These are phyloP conservation scores for Pelodiscus sinensis DNA, from an alignment of 2,113 vertebrate species.

Conservation along the genomic window DNA sequence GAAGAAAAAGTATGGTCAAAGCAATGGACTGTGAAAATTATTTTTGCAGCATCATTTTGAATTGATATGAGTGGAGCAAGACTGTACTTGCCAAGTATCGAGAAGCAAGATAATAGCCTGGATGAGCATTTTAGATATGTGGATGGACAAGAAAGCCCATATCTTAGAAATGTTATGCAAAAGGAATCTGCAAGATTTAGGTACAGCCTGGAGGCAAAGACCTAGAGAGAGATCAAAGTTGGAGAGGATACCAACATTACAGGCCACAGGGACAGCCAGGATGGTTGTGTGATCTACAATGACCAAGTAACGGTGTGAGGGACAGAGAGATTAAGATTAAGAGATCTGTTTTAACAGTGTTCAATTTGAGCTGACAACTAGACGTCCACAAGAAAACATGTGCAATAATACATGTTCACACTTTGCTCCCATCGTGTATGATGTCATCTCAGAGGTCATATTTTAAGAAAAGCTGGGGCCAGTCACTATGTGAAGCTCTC, in stretches of 20 bases:
- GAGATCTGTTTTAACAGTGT: background rate
- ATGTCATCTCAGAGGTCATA: background rate
- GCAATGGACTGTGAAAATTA: background rate
- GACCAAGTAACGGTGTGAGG: too few species aligned
- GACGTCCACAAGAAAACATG: background rate
- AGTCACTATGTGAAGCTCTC: background rate
- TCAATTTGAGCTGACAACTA: background rate
- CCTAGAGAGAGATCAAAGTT: background rate
- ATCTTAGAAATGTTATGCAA: background rate
- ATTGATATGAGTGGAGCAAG: background rate
- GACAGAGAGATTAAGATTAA: background rate
- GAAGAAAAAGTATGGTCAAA: background rate
- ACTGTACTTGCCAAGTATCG: background rate
- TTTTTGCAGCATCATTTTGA: background rate
- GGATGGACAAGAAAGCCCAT: background rate
- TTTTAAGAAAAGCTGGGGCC: fast-evolving
- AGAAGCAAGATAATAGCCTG: background rate
- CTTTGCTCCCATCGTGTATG: background rate
- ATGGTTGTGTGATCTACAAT: background rate
- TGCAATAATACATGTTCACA: background rate
- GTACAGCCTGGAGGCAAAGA: background rate
- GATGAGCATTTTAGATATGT: background rate
- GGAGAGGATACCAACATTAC: background rate
- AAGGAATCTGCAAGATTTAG: background rate
- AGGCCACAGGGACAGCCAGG: background rate